phyloP scores from a whole-genome alignment of 2,888 invertebrate species.

The Acanthacorydalis orientalis region DNA sequence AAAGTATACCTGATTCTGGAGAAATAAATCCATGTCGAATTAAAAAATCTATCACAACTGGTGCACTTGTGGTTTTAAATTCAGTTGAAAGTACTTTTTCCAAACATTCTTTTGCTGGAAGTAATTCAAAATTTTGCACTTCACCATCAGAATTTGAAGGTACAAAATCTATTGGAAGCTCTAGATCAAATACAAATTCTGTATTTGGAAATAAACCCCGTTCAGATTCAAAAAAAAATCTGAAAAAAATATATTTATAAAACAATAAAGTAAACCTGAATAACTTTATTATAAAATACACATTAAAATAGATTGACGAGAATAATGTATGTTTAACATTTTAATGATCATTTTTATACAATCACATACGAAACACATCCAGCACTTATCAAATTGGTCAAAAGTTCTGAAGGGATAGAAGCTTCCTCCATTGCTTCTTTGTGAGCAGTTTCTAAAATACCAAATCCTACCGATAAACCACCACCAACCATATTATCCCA shows the following conservation, averaged over 20 bases:
- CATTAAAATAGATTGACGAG: background rate
- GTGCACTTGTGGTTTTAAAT: constrained; percentile 88
- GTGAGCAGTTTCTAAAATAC: constrained; percentile 74
- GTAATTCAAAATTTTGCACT: constrained; percentile 77
- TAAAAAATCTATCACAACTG: constrained; percentile 81
- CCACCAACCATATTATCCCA: constrained; percentile 95
- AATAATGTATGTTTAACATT: background rate
- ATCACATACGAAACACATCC: constrained; percentile 62
- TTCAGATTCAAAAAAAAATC: constrained; percentile 84
- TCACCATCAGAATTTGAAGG: constrained; percentile 92
- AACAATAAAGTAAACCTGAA: background rate
- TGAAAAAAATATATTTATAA: constrained; percentile 17
- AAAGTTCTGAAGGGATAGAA: constrained; percentile 63
- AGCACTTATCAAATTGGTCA: constrained; percentile 56
- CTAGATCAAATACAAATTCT: constrained; percentile 85
- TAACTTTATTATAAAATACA: no score
- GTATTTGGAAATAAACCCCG: constrained; percentile 87
- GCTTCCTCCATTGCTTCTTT: constrained; percentile 94
- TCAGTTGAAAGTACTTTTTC: constrained; percentile 66
- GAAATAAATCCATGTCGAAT: constrained; percentile 80
- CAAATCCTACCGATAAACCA: constrained; percentile 76
- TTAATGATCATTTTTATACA: background rate
- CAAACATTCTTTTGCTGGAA: constrained; percentile 67
- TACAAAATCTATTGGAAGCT: constrained; percentile 74
- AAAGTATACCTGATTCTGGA: constrained; percentile 65